Evolutionary conservation across 1,140 invertebrate genomes (phyloP), one percentile per base, ranked within the genome.

Genomic region (Drosophila sp.): DNA sequence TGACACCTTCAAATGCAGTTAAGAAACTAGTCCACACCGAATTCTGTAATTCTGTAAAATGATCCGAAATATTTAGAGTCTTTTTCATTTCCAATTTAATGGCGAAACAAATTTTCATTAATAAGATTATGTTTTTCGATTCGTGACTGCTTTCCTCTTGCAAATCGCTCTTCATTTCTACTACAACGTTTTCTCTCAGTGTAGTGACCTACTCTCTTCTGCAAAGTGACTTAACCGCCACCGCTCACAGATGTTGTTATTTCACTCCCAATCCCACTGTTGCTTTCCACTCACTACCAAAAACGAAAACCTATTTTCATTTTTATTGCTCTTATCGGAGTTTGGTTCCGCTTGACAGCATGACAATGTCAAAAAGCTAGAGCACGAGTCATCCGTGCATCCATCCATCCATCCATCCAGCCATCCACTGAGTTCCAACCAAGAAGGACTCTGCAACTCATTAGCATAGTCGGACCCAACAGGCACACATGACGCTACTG

Each of bases 321-420:
- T 87, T 80, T 90, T 90, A 90, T 90, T 90, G 87, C 83, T 90
- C 87, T 90, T 90, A 90, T 90, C 87, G 87, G 87, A 90, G 83
- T 84, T 84, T 73, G 83, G 87, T 90, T 90, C 84, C 87, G 87
- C 87, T 90, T 90, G 83, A 90, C 71, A 76, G 87, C 73, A 83
- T 90, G 77, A 78, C 79, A 86, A 78, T 83, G 79, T 83, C 86
- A 86, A 72, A 90, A 27, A 50, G 44, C 44, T 10, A 50, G 44
- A 23, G 44, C 44, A 50, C 44, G 44, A 50, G 44, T 50, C 44
- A 47, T 47, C 38, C 66, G 30, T 40, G 10, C n/a, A 60, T 61
- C 62, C 57, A 65, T 54, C 76, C 62, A 77, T 33, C 61, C 60
- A 58, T 32, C 33, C 27, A 60, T 74, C 68, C 50, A 75, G 65